phyloP scores from a whole-genome alignment of 2,888 invertebrate species.

The Loripinus fragilis region DNA sequence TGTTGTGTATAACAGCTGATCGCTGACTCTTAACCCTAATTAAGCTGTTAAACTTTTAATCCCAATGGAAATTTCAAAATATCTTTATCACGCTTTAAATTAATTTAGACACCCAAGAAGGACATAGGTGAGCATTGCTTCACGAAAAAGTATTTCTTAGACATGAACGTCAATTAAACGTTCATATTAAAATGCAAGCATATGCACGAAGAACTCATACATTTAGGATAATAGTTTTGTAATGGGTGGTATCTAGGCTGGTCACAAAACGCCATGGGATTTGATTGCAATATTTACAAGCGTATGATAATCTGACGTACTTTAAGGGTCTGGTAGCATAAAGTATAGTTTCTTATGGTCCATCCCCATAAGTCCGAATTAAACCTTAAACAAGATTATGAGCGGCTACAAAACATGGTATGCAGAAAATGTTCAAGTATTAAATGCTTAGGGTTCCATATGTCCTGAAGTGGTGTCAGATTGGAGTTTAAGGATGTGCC shows the following conservation, averaged over 20 bases:
- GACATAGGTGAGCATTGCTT: background rate
- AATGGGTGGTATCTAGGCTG: too few relatives aligned
- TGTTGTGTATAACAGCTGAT: background rate
- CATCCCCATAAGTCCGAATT: background rate
- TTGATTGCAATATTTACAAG: too few relatives aligned
- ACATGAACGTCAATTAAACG: too few relatives aligned
- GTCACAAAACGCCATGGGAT: too few relatives aligned
- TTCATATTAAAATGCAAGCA: too few relatives aligned
- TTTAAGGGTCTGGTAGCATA: too few relatives aligned
- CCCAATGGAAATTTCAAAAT: background rate
- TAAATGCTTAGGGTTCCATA: background rate
- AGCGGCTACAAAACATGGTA: background rate
- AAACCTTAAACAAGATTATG: background rate
- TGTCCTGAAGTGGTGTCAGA: conserved; percentile 1
- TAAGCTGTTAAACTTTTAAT: too few relatives aligned
- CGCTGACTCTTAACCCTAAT: background rate
- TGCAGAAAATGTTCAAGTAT: background rate
- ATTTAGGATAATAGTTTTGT: too few relatives aligned
- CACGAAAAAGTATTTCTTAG: too few relatives aligned
- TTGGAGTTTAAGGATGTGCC: conserved; percentile 6
- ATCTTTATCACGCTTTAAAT: background rate
- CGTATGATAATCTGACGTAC: too few relatives aligned
- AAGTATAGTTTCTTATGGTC: too few relatives aligned
- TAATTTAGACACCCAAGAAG: background rate
- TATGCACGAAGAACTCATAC: too few relatives aligned